These are phyloP conservation scores for Rousettus leschenaultii DNA, from an alignment of 2,113 vertebrate genomes.

Conservation along the genomic window DNA sequence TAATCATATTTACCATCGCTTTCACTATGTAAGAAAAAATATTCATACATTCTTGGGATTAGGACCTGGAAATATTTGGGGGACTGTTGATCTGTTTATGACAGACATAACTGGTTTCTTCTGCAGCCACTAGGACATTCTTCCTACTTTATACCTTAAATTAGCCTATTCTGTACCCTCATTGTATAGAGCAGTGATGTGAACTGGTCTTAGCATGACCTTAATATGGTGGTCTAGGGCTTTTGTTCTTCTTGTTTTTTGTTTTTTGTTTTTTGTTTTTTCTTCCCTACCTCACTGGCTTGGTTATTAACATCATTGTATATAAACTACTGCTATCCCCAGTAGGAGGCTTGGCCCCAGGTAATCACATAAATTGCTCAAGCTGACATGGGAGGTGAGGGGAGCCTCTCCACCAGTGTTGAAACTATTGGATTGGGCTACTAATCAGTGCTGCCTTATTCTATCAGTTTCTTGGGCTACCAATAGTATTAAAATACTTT, in stretches of 20 bases:
- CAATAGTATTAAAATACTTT: background rate
- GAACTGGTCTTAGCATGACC: background rate
- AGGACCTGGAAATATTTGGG: background rate
- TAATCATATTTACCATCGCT: background rate
- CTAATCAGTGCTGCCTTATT: background rate
- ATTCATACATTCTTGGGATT: background rate
- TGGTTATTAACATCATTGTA: background rate
- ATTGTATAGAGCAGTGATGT: background rate
- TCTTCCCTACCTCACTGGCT: background rate
- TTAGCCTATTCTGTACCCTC: background rate
- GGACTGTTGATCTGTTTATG: background rate
- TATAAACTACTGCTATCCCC: background rate
- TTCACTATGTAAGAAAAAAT: background rate
- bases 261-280: background rate
- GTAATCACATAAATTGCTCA: background rate
- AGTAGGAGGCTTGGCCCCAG: background rate
- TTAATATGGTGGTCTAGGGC: background rate
- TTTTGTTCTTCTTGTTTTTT: background rate
- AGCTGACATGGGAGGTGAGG: background rate
- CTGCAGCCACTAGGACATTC: background rate
- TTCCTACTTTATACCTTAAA: background rate
- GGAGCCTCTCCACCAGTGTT: background rate
- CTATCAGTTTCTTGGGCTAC: background rate
- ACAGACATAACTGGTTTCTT: background rate
- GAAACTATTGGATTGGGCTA: background rate